Conservation (phyloP, 2,113 vertebrate species). For the Phocoena phocoena region DNA sequence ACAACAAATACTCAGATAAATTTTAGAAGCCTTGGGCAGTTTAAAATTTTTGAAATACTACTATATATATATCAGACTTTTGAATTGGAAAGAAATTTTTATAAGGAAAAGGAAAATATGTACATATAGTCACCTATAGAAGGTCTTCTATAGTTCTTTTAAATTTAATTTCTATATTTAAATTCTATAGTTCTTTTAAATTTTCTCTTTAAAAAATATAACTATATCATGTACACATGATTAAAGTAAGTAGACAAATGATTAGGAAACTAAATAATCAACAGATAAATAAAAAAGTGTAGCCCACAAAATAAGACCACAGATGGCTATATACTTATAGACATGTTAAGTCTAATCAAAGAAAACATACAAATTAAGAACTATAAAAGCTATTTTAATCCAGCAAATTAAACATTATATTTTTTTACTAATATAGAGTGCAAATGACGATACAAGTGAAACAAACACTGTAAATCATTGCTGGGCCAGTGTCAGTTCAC, state of each 20-base stretch:
- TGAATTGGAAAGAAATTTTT: not conserved
- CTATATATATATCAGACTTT: not conserved
- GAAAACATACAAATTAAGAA: not conserved
- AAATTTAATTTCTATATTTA: not conserved
- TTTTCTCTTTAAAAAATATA: not conserved
- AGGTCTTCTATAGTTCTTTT: not conserved
- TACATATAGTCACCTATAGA: not conserved
- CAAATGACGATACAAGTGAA: not conserved
- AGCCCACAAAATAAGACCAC: not conserved
- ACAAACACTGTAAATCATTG: not conserved
- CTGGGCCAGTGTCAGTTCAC: not conserved
- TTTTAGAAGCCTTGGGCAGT: not conserved
- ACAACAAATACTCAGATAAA: not conserved
- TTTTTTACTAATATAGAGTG: not conserved
- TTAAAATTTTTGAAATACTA: not conserved
- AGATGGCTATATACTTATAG: not conserved
- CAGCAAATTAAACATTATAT: not conserved
- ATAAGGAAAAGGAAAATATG: not conserved
- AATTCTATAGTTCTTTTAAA: not conserved
- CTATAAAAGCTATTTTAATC: not conserved
- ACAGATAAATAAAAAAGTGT: not conserved
- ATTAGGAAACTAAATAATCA: not conserved
- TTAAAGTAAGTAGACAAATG: not conserved
- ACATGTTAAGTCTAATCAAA: not conserved
- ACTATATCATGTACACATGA: not conserved